Percentiles rank a stretch among this genome's conserved stretches.
Evolutionary conservation across 2,888 invertebrate genomes (phyloP).

Genomic region (Sipha maydis): DNA sequence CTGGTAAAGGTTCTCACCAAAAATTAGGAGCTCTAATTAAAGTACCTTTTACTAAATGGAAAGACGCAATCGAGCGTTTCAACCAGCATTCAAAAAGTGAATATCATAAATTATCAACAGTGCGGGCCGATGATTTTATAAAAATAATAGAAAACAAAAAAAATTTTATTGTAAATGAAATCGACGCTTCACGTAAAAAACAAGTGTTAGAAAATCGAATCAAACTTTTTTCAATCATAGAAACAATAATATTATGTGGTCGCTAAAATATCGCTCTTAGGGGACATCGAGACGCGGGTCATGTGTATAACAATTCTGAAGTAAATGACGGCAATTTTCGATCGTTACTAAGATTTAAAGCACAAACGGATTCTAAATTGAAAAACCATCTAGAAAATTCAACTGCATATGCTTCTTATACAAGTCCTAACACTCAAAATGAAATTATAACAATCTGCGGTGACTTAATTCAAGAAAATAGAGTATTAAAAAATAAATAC

Average conservation of each 20-base stretch:
- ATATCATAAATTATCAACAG: too few species aligned
- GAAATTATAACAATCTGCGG: neutral
- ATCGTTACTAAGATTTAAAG: neutral
- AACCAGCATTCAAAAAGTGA: too few species aligned
- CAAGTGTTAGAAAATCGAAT: neutral
- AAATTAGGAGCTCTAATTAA: too few species aligned
- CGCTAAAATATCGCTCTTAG: too few species aligned
- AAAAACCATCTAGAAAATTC: neutral
- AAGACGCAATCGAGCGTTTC: too few species aligned
- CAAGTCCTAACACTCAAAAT: neutral
- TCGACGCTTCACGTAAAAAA: neutral
- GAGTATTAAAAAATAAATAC: neutral
- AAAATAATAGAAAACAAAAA: slow-evolving; percentile 29
- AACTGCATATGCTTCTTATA: neutral
- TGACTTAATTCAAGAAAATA: neutral
- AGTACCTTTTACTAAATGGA: too few species aligned
- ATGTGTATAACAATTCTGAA: neutral
- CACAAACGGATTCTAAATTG: neutral
- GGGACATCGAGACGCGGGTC: neutral
- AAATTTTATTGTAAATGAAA: neutral
- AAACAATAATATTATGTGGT: too few species aligned
- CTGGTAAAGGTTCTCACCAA: too few species aligned
- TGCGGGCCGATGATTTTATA: too few species aligned
- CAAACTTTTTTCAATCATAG: neutral
- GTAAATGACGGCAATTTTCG: neutral